Evolutionary conservation across 2,797 vertebrate species (phyloP), one percentile per base, ranked within the genome.

Genomic region (Hozukius guyotensis): DNA sequence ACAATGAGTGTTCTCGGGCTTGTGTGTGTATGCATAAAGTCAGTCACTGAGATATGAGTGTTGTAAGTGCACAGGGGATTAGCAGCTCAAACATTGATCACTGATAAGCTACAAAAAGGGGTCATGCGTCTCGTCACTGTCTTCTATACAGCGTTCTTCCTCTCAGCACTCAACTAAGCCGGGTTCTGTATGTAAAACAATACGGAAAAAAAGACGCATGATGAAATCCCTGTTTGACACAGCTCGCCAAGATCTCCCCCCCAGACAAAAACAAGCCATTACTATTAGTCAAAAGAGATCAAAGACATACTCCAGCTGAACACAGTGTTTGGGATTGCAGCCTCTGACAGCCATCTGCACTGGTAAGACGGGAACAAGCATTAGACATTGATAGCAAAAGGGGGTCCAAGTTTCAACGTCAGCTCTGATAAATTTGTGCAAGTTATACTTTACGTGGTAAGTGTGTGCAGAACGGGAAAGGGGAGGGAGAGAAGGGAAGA

Each of bases 281-380:
- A 90, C 88, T 93, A 93, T 93, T 93, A 85, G 88, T 92, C 93
- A 92, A 76, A 89, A 78, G 83, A 94, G 93, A 95, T 95, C 92
- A 95, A 96, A 95, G 91, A 87, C 86, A 77, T 83, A 81, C 78
- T 87, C 76, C 86, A 80, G 77, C 73, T 81, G 79, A 84, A 90
- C 86, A 83, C 59, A 74, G 88, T 88, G 79, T 90, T 92, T 86
- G 84, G 88, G 88, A 89, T 87, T 77, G 79, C 81, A 84, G 82
- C 66, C 85, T 83, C 91, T 92, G 87, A 94, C 93, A 92, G 83
- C 85, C 88, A 90, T 92, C 89, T 91, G 85, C 78, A 84, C 90
- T 83, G 59, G 85, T 83, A 83, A 93, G 88, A 79, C 78, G 67
- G 72, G 81, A 88, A 87, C 83, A 85, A 80, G 83, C 87, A 87